Percentiles rank a stretch among this genome's conserved stretches.
Conservation (phyloP, 2,888 invertebrate genomes). For the Gnatocerus cornutus region DNA sequence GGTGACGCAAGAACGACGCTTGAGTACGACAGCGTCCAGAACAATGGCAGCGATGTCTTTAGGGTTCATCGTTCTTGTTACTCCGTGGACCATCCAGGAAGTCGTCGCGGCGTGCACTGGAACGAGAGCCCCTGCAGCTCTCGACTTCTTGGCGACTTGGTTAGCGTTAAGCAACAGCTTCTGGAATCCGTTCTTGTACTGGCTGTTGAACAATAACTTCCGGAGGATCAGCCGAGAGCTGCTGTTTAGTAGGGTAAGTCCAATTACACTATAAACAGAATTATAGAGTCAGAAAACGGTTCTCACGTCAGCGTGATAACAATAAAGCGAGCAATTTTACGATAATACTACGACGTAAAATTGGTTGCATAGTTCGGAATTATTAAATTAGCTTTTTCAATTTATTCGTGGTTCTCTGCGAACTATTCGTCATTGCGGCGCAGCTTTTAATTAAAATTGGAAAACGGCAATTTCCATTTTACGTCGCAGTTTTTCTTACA, state of each 20-base stretch:
- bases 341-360: too few relatives aligned
- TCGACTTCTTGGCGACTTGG: conserved; percentile 92
- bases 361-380: too few relatives aligned
- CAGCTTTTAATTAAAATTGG: too few relatives aligned
- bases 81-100: conserved; percentile 93
- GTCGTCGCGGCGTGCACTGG: conserved; percentile 93
- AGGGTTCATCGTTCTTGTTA: conserved; percentile 92
- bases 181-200: conserved; percentile 93
- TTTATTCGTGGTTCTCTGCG: too few relatives aligned
- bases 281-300: too few relatives aligned
- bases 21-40: conserved; percentile 86
- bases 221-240: conserved; percentile 85
- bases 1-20: conserved; percentile 78
- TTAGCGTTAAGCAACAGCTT: conserved; percentile 90
- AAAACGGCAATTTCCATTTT: too few relatives aligned
- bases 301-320: too few relatives aligned
- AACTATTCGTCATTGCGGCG: too few relatives aligned
- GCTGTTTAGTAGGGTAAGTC: conserved; percentile 82
- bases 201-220: conserved; percentile 90
- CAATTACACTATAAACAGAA: neutral
- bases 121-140: conserved; percentile 84
- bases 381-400: too few relatives aligned
- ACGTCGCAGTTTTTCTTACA: too few relatives aligned
- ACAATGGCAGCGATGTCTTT: conserved; percentile 95
- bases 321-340: too few relatives aligned